Evolutionary conservation across 2,797 vertebrate genomes (phyloP).

Genomic region (Microchirus variegatus): DNA sequence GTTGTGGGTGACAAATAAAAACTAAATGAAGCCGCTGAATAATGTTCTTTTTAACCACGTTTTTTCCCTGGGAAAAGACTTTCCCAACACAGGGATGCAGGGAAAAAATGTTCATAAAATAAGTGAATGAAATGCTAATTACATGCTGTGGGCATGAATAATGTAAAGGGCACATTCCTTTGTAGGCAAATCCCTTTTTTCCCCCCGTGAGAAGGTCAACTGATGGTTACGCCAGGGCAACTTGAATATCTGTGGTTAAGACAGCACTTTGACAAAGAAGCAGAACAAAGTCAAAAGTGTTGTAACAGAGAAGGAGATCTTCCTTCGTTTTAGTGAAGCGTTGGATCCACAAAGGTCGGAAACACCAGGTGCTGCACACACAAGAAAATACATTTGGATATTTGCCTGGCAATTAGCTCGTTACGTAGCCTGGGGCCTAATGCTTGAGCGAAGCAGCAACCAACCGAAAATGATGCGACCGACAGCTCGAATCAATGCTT

Average conservation of each 20-base stretch:
- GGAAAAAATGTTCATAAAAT: not conserved
- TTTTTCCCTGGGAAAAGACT: not conserved
- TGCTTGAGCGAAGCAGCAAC: too few relatives aligned
- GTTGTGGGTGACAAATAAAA: not conserved
- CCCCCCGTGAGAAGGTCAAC: not conserved
- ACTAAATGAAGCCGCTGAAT: not conserved
- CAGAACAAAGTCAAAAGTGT: not conserved
- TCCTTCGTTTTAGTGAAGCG: too few relatives aligned
- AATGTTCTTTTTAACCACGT: not conserved
- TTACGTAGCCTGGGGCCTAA: too few relatives aligned
- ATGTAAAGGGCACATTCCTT: slow-evolving; percentile 8
- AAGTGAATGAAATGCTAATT: slow-evolving; percentile 13
- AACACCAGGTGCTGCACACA: too few relatives aligned
- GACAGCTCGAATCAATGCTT: too few relatives aligned
- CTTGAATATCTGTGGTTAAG: slow-evolving; percentile 7
- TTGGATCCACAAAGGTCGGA: too few relatives aligned
- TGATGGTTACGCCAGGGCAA: not conserved
- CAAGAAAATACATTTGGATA: too few relatives aligned
- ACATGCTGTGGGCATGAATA: slow-evolving; percentile 14
- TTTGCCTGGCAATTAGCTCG: too few relatives aligned
- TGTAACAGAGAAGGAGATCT: not conserved
- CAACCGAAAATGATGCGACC: too few relatives aligned
- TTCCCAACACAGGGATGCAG: not conserved
- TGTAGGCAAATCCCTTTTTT: not conserved
- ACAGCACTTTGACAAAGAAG: not conserved